A percentile compares a stretch with the other conserved stretches of the same genome.
phyloP scores from a whole-genome alignment of 2,888 invertebrate species.

The Pristionchus arcanus region DNA sequence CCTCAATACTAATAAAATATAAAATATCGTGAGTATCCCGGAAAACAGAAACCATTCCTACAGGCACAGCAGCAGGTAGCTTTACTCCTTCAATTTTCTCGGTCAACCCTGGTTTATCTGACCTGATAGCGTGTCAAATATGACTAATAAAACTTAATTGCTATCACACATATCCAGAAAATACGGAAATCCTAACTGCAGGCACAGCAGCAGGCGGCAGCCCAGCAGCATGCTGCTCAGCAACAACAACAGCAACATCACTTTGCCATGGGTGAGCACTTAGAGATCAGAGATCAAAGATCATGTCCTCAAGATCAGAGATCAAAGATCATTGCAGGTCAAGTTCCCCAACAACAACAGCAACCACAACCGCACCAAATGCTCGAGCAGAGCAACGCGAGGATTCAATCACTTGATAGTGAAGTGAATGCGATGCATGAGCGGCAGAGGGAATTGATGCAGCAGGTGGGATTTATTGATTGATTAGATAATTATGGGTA shows the following conservation, averaged over 20 bases:
- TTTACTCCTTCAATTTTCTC: too few relatives aligned
- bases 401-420: constrained; percentile 17
- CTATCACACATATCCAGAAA: too few relatives aligned
- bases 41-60: too few relatives aligned
- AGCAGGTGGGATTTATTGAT: not conserved
- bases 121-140: too few relatives aligned
- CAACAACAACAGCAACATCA: constrained; percentile 15
- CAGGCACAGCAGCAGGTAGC: not conserved
- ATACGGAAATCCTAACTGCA: too few relatives aligned
- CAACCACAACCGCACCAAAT: constrained; percentile 12
- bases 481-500: too few relatives aligned
- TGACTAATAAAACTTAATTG: too few relatives aligned
- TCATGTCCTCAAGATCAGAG: not conserved
- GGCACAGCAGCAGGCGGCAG: not conserved
- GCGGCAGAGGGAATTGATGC: constrained; percentile 41
- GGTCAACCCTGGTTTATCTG: too few relatives aligned
- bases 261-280: constrained; percentile 32
- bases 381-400: not conserved
- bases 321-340: not conserved
- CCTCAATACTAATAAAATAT: too few relatives aligned
- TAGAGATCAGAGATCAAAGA: too few relatives aligned
- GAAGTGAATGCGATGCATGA: constrained; percentile 32
- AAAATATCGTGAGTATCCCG: too few relatives aligned
- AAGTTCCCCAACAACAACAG: not conserved
- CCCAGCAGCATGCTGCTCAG: not conserved